Percentiles rank a stretch among this genome's conserved stretches.
phyloP scores from a whole-genome alignment of 2,797 vertebrate genomes.

The Notolepis coatsorum region DNA sequence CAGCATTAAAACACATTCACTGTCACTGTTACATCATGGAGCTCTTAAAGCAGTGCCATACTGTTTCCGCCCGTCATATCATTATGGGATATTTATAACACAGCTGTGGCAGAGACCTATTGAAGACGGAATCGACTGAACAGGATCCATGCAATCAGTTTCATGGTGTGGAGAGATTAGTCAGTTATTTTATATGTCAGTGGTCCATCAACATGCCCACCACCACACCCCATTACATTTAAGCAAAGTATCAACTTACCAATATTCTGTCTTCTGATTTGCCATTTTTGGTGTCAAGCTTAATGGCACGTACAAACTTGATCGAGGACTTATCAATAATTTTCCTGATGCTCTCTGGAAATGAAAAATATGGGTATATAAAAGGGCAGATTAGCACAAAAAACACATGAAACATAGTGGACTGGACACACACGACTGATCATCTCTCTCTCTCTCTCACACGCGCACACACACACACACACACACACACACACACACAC shows the following conservation, averaged over 20 bases:
- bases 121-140: conserved; percentile 6
- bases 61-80: background rate
- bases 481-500: background rate
- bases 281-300: conserved; percentile 88
- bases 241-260: conserved; percentile 75
- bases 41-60: conserved; percentile 2
- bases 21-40: conserved; percentile 22
- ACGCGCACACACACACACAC: background rate
- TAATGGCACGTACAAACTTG: conserved; percentile 86
- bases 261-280: conserved; percentile 90
- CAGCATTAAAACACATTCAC: conserved; percentile 1
- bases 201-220: conserved; percentile 19
- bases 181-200: conserved; percentile 6
- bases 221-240: background rate
- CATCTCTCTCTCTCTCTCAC: background rate
- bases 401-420: background rate
- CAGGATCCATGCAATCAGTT: background rate
- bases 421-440: background rate
- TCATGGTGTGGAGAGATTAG: conserved; percentile 28
- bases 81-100: conserved; percentile 7
- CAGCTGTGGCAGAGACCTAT: conserved; percentile 23
- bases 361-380: conserved; percentile 19
- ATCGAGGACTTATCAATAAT: conserved; percentile 85
- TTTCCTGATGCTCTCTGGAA: conserved; percentile 89
- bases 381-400: background rate